A percentile compares a stretch with the other conserved stretches of the same genome.
Conservation (phyloP, 30 jellyfish, hydroid and myxozoan species). For the Aurelia aurita region DNA sequence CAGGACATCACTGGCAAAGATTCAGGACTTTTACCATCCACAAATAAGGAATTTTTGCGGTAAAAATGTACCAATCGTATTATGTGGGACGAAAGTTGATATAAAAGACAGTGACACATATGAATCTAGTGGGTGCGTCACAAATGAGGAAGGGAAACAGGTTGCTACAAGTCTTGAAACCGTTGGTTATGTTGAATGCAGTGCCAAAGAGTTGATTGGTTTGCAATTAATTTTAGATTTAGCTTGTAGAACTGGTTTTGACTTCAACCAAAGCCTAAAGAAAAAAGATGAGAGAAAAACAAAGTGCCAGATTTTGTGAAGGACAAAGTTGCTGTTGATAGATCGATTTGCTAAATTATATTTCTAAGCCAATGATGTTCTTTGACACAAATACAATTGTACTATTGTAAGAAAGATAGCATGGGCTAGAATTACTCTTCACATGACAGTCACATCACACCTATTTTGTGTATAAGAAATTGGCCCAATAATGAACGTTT, state of each 20-base stretch:
- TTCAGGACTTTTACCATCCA: neutral
- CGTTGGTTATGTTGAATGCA: conserved; percentile 17
- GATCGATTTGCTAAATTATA: too few species aligned
- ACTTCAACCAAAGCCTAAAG: neutral
- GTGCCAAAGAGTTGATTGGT: neutral
- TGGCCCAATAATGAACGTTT: too few species aligned
- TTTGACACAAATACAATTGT: too few species aligned
- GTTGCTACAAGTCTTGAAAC: neutral
- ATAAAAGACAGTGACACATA: neutral
- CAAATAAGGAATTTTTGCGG: neutral
- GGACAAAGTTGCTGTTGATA: too few species aligned
- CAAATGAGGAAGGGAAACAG: neutral
- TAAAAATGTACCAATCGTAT: neutral
- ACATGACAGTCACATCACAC: too few species aligned
- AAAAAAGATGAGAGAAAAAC: neutral
- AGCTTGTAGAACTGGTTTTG: conserved; percentile 1
- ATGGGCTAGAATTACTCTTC: too few species aligned
- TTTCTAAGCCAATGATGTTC: too few species aligned
- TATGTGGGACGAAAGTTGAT: conserved; percentile 14
- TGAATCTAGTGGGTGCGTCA: neutral
- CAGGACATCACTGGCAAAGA: neutral
- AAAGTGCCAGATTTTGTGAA: too few species aligned
- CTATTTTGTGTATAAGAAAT: too few species aligned
- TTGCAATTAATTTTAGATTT: neutral
- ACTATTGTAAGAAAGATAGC: too few species aligned